Evolutionary conservation across 2,888 invertebrate species (phyloP), one percentile per base, ranked within the genome.

Genomic region (Sericinus montela): DNA sequence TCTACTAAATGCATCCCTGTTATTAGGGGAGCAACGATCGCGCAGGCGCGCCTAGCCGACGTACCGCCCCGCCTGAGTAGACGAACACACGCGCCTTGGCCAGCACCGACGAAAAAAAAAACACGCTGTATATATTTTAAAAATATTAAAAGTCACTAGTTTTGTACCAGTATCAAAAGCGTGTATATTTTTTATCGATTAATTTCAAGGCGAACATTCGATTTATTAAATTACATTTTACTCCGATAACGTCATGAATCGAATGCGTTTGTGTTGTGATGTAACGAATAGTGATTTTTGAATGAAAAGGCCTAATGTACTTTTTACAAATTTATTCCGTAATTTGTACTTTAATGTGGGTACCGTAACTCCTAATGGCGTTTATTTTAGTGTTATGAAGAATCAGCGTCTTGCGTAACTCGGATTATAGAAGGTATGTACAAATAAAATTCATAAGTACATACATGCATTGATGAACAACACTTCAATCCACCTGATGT

Each of bases 41-140:
- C 83, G 86, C 80, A 62, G 67, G 81, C 86, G 86, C 82, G 67
- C 45, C 51, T 46, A 58, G 60, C 56, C 67, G 63, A 60, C 67
- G 67, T 68, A 64, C 58, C 62, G 71, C 80, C 72, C 53, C 57
- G 69, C 73, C 71, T 65, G 67, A 54, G 45, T 57, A 53, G 55
- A 55, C 55, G 55, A 53, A 52, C 56, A 46, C 45, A 45, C 52
- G 50, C 55, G 46, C 55, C 54, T 48, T 54, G 42, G 43, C 50
- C 52, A 51, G 47, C 53, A 57, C 51, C 48, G 41, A 51, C 5
- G 14, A 45, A 51, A 53, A 53, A 25, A 54, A 54, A 52, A 56
- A 58, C 37, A 48, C 42, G 35, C 35, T 40, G 16, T 34, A 38
- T 25, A 16, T 15, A 35, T 52, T 52, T 51, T 46, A 60, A 59